Base-by-base conservation (phyloP, 2,888 invertebrate genomes). In the Cheiracanthium punctorium region DNA sequence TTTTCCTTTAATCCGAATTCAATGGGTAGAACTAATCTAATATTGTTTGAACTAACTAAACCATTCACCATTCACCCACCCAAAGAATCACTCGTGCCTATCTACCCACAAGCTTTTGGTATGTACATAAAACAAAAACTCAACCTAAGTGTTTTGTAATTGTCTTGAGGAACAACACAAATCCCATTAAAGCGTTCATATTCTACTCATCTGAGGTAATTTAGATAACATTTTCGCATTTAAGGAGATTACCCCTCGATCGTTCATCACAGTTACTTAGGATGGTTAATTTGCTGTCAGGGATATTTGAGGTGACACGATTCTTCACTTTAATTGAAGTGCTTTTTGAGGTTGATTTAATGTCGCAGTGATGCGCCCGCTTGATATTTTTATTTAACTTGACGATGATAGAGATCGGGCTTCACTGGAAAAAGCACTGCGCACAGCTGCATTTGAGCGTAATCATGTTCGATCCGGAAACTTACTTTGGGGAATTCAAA, bases 281-380 rank as follows among this genome's bases (percentile, higher is more conserved):
- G 58, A 58, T 24, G 58, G 58, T 58, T 58, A 58, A 58, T 58
- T 58, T 58, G 58, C 58, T 58, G 58, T 58, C 58, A 58, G 24
- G 24, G 58, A 20, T 5, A 24, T 58, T 58, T 24, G 5, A 24
- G 5, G 58, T 4, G 58, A 58, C 58, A 58, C 12, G 58, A 58
- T 58, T 58, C 58, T 24, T 58, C 58, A 58, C 58, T 58, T 58
- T 58, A 58, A 58, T 58, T 58, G 58, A 24, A 58, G 58, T 58
- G 58, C 58, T 58, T 58, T 58, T 58, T 58, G 58, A 58, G 58
- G 58, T 58, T 58, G 58, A 58, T 58, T 58, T 58, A 58, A 58
- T 58, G 58, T 58, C 20, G 58, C 24, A 4, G 2, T 24, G 58
- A 58, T 24, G 58, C 24, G 1, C 24, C 24, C 24, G 58, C 7